Conservation (phyloP, 2,113 vertebrate species). For the Alethe castanea region DNA sequence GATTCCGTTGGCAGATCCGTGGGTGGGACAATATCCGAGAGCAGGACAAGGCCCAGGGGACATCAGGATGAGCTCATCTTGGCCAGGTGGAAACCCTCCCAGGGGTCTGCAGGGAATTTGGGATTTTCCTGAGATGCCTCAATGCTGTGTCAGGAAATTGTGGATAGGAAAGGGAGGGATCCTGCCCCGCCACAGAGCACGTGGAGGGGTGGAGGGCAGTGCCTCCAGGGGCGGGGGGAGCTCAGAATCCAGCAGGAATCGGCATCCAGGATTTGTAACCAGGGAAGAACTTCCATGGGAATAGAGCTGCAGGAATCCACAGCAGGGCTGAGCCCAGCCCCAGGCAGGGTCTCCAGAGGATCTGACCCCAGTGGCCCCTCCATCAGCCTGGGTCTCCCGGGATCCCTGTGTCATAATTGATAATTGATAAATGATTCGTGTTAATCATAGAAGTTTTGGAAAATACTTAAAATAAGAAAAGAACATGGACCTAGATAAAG, state of each 20-base stretch:
- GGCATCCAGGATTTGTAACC: neutral
- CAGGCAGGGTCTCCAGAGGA: neutral
- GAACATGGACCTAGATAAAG: too few species aligned
- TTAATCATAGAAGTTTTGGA: too few species aligned
- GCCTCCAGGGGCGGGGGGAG: neutral
- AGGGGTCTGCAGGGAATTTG: neutral
- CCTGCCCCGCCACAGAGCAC: fast-evolving
- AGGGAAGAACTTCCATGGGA: neutral
- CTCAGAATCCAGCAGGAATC: neutral
- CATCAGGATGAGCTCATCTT: neutral
- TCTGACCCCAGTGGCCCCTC: neutral
- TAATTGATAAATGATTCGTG: too few species aligned
- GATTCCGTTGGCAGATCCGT: fast-evolving
- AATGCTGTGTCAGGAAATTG: neutral
- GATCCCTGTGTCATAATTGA: neutral
- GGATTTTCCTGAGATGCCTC: neutral
- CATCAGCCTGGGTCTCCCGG: neutral
- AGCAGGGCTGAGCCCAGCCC: neutral
- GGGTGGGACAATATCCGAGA: neutral
- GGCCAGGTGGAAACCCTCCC: fast-evolving
- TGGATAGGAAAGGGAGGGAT: neutral
- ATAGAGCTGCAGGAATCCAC: neutral
- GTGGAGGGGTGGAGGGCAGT: neutral
- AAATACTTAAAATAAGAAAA: too few species aligned
- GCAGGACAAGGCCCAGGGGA: fast-evolving